Base-by-base conservation (phyloP, 2,888 invertebrate species). In the Julus scanicus region DNA sequence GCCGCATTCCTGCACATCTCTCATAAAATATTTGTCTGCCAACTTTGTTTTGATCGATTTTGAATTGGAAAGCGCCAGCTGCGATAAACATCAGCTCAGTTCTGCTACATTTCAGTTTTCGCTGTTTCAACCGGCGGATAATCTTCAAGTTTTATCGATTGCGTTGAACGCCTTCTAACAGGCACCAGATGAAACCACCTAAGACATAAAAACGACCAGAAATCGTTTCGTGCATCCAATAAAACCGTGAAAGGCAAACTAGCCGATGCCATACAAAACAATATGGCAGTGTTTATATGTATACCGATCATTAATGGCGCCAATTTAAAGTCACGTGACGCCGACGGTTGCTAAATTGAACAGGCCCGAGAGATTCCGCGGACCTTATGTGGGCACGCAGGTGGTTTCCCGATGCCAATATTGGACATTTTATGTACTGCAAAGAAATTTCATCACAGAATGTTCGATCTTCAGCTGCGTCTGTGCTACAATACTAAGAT, bases 11-110 rank as follows among this genome's bases (percentile, higher is more conserved):
- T 57, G 57, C 57, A 57, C 57, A 57, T 57, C 8, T 57, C 57
- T 57, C 57, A 57, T 57, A 57, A 57, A 57, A 57, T 57, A 57
- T 57, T 57, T 57, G 17, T 57, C 57, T 17, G n/a, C 57, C 57
- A 57, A 57, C 57, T 57, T 57, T 57, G 57, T 57, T 57, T 57
- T 57, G 57, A 57, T 57, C 57, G 57, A 57, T 57, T 57, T 57
- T 57, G 57, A 57, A 57, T 57, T 57, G 57, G 57, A 57, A 57
- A 57, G 57, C n/a, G 57, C 57, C 57, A 57, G 57, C 57, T 57
- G 57, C 57, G 57, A 57, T 57, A 57, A 57, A 57, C 57, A 57
- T 57, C 57, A n/a, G 57, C 57, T 57, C 57, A 57, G 57, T 13
- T 57, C 57, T 57, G 57, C 57, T n/a, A 57, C 57, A 57, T 57